A percentile compares a stretch with the other conserved stretches of the same genome.
Evolutionary conservation across 2,797 vertebrate species (phyloP).

Genomic region (Sus cebifrons): DNA sequence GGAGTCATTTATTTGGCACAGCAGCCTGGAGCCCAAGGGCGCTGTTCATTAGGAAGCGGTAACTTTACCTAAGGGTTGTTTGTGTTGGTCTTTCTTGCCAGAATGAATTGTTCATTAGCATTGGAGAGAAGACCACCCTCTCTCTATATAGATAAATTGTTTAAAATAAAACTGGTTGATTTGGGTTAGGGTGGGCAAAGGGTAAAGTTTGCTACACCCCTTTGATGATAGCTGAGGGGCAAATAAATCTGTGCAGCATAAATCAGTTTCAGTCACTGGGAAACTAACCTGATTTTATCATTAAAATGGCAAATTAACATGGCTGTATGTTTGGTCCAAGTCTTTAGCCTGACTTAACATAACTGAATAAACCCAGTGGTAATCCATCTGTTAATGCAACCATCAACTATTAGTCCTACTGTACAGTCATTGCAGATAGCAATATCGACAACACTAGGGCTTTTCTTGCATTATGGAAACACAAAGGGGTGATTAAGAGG

Average conservation of each 20-base stretch:
- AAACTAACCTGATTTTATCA: constrained; percentile 49
- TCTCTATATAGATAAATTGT: constrained; percentile 12
- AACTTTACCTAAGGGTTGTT: constrained; percentile 68
- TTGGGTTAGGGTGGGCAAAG: background rate
- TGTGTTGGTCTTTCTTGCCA: constrained; percentile 69
- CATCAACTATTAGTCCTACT: background rate
- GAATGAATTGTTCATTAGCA: constrained; percentile 70
- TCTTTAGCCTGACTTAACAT: background rate
- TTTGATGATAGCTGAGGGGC: background rate
- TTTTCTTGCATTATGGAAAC: background rate
- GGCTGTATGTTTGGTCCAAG: background rate
- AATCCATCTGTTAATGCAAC: background rate
- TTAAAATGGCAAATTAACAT: constrained; percentile 45
- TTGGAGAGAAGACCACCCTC: constrained; percentile 14
- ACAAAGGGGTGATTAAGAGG: background rate
- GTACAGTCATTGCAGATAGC: background rate
- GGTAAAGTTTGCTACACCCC: background rate
- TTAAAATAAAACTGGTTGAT: constrained; percentile 61
- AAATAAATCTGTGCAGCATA: background rate
- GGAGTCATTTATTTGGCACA: constrained; percentile 73
- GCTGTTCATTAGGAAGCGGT: constrained; percentile 71
- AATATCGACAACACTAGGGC: background rate
- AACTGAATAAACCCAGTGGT: background rate
- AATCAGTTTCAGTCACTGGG: constrained; percentile 6
- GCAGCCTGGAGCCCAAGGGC: constrained; percentile 50